Evolutionary conservation across 1,140 invertebrate species (phyloP).

Genomic region (Drosophila triauraria): DNA sequence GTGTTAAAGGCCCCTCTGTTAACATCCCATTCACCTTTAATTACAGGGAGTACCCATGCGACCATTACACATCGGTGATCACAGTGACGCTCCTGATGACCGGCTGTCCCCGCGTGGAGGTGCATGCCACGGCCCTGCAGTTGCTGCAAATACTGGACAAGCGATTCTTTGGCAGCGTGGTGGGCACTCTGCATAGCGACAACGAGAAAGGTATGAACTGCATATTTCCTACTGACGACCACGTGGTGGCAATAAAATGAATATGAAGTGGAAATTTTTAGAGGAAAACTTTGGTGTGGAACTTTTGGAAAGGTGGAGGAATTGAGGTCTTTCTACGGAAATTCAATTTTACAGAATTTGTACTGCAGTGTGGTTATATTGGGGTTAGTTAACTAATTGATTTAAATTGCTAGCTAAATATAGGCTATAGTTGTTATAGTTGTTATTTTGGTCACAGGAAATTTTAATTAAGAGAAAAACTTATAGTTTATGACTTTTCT

Average conservation of each 20-base stretch:
- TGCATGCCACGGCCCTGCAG: constrained; percentile 97
- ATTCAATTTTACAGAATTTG: neutral
- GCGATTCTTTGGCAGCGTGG: constrained; percentile 94
- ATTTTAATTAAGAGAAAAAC: neutral
- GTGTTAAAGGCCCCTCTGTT: constrained; percentile 12
- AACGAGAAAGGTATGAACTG: constrained; percentile 88
- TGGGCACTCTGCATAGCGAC: constrained; percentile 89
- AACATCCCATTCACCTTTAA: constrained; percentile 19
- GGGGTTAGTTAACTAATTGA: neutral
- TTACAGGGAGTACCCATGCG: constrained; percentile 98
- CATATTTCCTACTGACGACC: neutral
- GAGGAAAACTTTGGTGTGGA: neutral
- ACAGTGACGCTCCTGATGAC: constrained; percentile 98
- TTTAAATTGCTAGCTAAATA: neutral
- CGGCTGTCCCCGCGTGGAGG: constrained; percentile 95
- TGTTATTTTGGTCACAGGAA: too few species aligned
- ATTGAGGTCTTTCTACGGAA: neutral
- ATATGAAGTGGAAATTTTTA: constrained; percentile 1
- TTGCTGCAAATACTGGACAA: constrained; percentile 97
- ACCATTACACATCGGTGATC: constrained; percentile 98
- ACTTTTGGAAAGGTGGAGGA: neutral
- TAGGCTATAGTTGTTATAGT: neutral
- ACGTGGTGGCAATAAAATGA: constrained; percentile 21
- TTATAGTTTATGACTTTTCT: too few species aligned
- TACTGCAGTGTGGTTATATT: neutral